Evolutionary conservation across 2,888 invertebrate species (phyloP), one percentile per base, ranked within the genome.

Genomic region (Altica lythri): DNA sequence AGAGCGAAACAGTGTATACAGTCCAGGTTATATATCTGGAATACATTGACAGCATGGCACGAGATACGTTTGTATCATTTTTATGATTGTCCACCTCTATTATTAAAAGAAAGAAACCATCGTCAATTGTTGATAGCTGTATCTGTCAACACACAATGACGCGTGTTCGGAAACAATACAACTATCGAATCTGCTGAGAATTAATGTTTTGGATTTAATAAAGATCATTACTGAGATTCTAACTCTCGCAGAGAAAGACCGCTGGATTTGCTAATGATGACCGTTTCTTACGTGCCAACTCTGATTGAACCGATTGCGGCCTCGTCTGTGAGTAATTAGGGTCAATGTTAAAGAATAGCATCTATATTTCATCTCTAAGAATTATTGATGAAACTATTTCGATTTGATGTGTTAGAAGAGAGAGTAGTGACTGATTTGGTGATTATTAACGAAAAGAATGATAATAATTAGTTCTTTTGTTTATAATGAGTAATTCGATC

Each of bases 121-220:
- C 72, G 70, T 70, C 72, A 72, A 70, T 67, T 63, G 69, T 67
- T 72, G 73, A 74, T 73, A 71, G 72, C 73, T 74, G 72, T 70
- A 74, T 74, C 72, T 59, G 72, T 75, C 73, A 72, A 68, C 59
- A 60, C 60, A 73, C 72, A 73, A 72, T 66, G 66, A 68, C 67
- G 62, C 64, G 59, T 63, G 65, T 60, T 64, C 55, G 62, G 53
- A 64, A 71, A 70, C 66, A 68, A 68, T 72, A 69, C 67, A 40
- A 40, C 12, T 12, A 40, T 40, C 40, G 22, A 12, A 68, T 59
- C 59, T 47, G 17, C 18, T 27, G 62, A 57, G 60, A 57, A 58
- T 67, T 63, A 70, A 68, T 69, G 57, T 59, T 43, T 54, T 60
- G 66, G 69, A 73, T 72, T 73, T n/a, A 71, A 72, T 72, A 70